Percentiles rank a stretch among this genome's conserved stretches.
Conservation (phyloP, 1,140 invertebrate species). For the Pogonognathellus flavescens region DNA sequence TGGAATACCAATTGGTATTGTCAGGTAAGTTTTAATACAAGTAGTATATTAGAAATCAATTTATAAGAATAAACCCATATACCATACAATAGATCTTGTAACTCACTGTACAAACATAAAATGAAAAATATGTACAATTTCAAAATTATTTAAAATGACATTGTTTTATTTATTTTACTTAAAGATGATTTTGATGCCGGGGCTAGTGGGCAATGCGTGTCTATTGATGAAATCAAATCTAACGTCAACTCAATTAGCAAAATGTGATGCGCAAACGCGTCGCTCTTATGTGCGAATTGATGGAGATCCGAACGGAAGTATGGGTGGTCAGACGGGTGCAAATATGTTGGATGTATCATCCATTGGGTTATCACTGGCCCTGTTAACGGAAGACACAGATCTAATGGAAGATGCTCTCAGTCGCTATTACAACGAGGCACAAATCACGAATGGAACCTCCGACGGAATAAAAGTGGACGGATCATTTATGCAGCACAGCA, state of each 20-base stretch:
- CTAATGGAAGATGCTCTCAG: slow-evolving; percentile 28
- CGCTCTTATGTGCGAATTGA: slow-evolving; percentile 44
- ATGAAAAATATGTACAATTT: too few species aligned
- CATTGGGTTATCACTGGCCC: slow-evolving; percentile 25
- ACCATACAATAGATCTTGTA: too few species aligned
- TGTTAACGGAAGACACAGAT: not conserved
- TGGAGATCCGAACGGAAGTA: slow-evolving; percentile 50
- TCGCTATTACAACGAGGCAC: slow-evolving; percentile 12
- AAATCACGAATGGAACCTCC: not conserved
- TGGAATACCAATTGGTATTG: slow-evolving; percentile 60
- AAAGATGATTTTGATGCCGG: slow-evolving; percentile 58
- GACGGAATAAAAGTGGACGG: slow-evolving; percentile 58
- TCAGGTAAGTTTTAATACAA: slow-evolving; percentile 22
- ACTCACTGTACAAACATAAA: too few species aligned
- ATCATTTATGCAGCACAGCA: slow-evolving; percentile 51
- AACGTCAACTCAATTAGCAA: not conserved
- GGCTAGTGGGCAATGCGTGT: slow-evolving; percentile 38
- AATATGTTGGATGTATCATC: slow-evolving; percentile 56
- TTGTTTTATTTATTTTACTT: not conserved
- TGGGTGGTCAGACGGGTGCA: slow-evolving; percentile 39
- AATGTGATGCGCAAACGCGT: slow-evolving; percentile 16
- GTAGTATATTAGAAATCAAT: too few species aligned
- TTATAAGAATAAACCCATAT: too few species aligned
- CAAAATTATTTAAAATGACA: too few species aligned
- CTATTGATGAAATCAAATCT: slow-evolving; percentile 44